Evolutionary conservation across 1,140 invertebrate species (phyloP).

Genomic region (Acyrthosiphon pisum): DNA sequence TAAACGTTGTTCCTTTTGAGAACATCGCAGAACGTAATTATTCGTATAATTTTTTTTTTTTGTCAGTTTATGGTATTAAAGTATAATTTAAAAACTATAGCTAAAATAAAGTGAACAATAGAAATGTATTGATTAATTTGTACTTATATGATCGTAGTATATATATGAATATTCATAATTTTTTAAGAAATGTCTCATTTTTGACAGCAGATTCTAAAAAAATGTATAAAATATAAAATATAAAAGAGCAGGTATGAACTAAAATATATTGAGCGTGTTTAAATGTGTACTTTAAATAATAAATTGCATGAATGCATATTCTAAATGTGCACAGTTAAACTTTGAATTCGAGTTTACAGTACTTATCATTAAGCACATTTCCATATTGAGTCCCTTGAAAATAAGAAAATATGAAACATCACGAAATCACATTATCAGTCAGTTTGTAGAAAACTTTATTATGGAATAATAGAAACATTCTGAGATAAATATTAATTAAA

Average conservation of each 20-base stretch:
- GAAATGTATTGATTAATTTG: background rate
- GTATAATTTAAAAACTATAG: background rate
- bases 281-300: background rate
- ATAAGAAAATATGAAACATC: background rate
- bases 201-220: no score
- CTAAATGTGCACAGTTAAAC: background rate
- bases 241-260: background rate
- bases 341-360: background rate
- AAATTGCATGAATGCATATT: background rate
- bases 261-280: background rate
- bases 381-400: background rate
- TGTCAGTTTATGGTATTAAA: no score
- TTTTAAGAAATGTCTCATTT: background rate
- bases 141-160: background rate
- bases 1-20: background rate
- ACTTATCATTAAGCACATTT: constrained; percentile 5
- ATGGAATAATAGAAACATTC: background rate
- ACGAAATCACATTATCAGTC: background rate
- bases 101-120: background rate
- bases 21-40: background rate
- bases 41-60: background rate
- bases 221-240: background rate
- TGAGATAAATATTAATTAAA: background rate
- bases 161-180: no score
- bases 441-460: background rate